Base-by-base conservation (phyloP, 2,888 invertebrate genomes). In the Aplocera efformata region DNA sequence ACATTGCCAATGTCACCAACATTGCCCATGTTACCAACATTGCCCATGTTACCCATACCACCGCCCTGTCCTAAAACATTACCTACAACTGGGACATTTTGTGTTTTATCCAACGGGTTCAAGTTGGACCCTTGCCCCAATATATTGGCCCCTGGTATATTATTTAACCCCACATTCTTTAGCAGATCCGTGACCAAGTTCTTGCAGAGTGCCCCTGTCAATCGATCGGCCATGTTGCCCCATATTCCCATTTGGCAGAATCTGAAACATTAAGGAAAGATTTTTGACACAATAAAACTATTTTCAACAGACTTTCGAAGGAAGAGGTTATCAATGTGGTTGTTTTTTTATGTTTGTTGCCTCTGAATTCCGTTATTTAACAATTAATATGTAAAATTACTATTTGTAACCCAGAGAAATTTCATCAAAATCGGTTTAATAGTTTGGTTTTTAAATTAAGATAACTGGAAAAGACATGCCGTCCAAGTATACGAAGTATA, bases 221-320 rank as follows among this genome's bases (percentile, higher is more conserved):
- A 63, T 48, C 91, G 73, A 38, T 92, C 89, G 0, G 78, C 84
- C 39, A 92, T 80, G 44, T 91, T 91, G 1, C 91, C 90, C 93
- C 93, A 93, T 5, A 93, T 65, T 4, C 90, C 93, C 88, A 93
- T 92, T 72, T 93, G 90, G 59, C 93, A 93, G 60, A 89, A 91
- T 56, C 91, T 90, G 61, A 10, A 73, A 78, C 34, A n/a, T n/a
- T n/a, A n/a, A 26, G 34, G 13, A n/a, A 30, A 29, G 13, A 24
- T 8, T 10, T 10, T 33, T 7, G 6, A 1, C 7, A 10, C 4
- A 1, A 17, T 29, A 1, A 27, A 17, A n/a, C n/a, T n/a, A n/a
- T n/a, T n/a, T n/a, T n/a, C n/a, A n/a, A n/a, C n/a, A n/a, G n/a
- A n/a, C n/a, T n/a, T n/a, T n/a, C n/a, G n/a, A n/a, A n/a, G n/a